Base-by-base conservation (phyloP, 2,113 vertebrate genomes). In the Phalacrocorax pelagicus region DNA sequence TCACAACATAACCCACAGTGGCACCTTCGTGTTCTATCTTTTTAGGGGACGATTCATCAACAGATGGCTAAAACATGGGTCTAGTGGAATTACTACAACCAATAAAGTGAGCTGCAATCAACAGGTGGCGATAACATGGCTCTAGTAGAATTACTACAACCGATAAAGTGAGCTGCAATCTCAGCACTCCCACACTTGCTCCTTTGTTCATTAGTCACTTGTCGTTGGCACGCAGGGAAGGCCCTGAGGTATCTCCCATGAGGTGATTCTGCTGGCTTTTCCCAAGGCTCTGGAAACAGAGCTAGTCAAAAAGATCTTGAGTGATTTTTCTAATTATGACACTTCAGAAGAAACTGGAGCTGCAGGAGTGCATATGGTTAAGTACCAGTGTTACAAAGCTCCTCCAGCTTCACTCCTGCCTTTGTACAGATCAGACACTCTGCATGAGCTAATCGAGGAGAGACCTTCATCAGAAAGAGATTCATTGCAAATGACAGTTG, bases 1-100 rank as follows among this genome's bases (percentile, higher is more conserved):
- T 63, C 67, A 71, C 69, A 74, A 73, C 47, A 59, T 22, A 83
- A 93, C 49, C 15, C 67, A 34, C 27, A 34, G 47, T 4, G 34
- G 32, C 85, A 70, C 19, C 54, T 40, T 47, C 0, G 5, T 29
- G 40, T 86, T 88, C 82, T 54, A 14, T 51, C 59, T 83, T 91
- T 94, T 66, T 26, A 95, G 80, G 78, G 47, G 55, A 78, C 54
- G 78, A 92, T 84, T 88, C 75, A 81, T 63, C 83, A 95, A 95
- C 90, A 94, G 69, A 95, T 92, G 70, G 66, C 44, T 93, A 77
- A 88, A 72, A 46, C 42, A 40, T 1, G 12, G 67, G 32, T 54
- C 74, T 87, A 65, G 49, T 24, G 26, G 83, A 94, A 93, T 80
- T 73, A 74, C 49, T 54, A 73, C 47, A 36, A 49, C 24, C 19